phyloP scores from a whole-genome alignment of 53 echinoderm and acorn worm species.

The Holothuria leucospilota region DNA sequence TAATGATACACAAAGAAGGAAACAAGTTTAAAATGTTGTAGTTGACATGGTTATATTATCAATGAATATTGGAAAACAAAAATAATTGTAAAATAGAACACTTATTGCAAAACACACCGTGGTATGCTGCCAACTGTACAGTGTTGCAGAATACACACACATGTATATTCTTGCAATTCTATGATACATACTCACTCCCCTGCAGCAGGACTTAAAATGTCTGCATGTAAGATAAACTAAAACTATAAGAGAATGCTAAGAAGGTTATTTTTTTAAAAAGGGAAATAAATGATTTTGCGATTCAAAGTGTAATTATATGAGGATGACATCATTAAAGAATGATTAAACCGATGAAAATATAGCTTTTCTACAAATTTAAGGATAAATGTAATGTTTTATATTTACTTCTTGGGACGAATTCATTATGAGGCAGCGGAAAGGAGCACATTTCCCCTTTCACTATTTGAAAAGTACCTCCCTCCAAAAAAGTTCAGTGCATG shows the following conservation, averaged over 20 bases:
- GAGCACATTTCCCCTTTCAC: no score
- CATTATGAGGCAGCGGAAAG: no score
- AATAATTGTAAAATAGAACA: conserved; percentile 44
- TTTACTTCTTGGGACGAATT: no score
- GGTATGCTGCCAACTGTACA: conserved; percentile 13
- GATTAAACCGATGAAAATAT: no score
- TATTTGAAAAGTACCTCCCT: no score
- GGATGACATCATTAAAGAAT: no score
- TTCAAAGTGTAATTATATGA: no score
- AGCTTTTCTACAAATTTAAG: no score
- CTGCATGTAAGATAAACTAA: conserved; percentile 12
- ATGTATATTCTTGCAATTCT: conserved; percentile 7
- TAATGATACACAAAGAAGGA: no score
- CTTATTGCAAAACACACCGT: conserved; percentile 36
- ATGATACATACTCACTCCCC: conserved; percentile 10
- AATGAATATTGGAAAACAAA: conserved; percentile 40
- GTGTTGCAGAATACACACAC: conserved; percentile 32
- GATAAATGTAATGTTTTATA: no score
- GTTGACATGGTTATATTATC: conserved; percentile 42
- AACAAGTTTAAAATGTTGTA: background rate
- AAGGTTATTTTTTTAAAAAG: background rate
- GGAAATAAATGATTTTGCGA: background rate
- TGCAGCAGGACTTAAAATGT: background rate
- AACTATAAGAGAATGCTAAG: background rate
- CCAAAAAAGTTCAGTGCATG: no score